These are phyloP conservation scores for Phaethornis superciliosus DNA, from an alignment of 2,113 vertebrate species.

Conservation along the genomic window DNA sequence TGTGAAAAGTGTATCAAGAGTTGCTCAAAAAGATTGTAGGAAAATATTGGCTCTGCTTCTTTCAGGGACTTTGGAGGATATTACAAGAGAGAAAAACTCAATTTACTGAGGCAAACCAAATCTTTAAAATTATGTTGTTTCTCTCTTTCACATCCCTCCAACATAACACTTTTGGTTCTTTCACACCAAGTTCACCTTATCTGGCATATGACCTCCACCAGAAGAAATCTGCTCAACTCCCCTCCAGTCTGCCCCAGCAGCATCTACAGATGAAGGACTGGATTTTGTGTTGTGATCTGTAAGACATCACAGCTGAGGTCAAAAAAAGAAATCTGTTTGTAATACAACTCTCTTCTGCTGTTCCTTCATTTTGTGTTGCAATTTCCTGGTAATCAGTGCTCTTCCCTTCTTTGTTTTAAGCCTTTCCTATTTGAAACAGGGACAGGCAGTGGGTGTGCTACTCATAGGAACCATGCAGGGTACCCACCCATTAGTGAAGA, in stretches of 20 bases:
- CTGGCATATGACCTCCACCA: background rate
- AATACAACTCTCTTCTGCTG: background rate
- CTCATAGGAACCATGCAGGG: background rate
- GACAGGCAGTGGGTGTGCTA: constrained; percentile 41
- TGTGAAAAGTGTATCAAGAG: background rate
- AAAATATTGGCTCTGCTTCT: background rate
- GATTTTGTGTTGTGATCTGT: background rate
- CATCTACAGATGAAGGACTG: background rate
- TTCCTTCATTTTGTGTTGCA: constrained; percentile 2
- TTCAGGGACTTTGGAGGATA: background rate
- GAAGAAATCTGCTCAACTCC: background rate
- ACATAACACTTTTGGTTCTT: background rate
- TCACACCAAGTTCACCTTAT: background rate
- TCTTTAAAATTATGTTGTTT: background rate
- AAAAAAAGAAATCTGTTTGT: background rate
- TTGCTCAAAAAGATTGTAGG: background rate
- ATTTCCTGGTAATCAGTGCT: constrained; percentile 59
- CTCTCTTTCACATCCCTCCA: background rate
- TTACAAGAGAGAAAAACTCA: background rate
- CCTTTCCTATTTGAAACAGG: constrained; percentile 32
- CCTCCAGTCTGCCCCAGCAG: background rate
- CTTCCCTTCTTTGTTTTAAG: constrained; percentile 64
- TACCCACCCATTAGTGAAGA: constrained; percentile 23
- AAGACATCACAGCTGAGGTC: background rate
- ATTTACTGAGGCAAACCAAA: background rate